phyloP scores from a whole-genome alignment of 2,113 vertebrate genomes.

The Chauna torquata region DNA sequence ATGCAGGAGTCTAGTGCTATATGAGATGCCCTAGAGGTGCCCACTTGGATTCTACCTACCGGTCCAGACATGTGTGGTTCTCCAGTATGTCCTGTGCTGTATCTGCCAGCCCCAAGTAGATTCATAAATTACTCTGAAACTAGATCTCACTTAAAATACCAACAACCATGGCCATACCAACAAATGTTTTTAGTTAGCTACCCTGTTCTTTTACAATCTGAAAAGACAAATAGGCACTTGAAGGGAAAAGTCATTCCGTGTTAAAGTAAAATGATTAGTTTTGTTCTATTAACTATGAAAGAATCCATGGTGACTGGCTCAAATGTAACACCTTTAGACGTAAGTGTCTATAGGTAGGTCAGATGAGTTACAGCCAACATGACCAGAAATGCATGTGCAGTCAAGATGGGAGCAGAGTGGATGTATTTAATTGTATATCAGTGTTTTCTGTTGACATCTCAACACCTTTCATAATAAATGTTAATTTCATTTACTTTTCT shows the following conservation, averaged over 20 bases:
- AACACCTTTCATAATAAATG: background rate
- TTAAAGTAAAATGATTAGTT: background rate
- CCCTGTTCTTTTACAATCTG: background rate
- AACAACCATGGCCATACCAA: background rate
- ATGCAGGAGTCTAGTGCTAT: background rate
- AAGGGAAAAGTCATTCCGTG: background rate
- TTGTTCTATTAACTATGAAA: background rate
- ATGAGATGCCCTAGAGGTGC: background rate
- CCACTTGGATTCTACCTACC: background rate
- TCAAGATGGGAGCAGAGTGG: background rate
- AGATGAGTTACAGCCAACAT: background rate
- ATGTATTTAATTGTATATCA: background rate
- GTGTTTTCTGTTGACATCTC: background rate
- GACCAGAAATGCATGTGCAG: background rate
- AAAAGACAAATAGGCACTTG: background rate
- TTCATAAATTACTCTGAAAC: background rate
- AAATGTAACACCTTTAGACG: background rate
- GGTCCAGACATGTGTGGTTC: background rate
- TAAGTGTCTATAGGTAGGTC: background rate
- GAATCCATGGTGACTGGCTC: background rate
- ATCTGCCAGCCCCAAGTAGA: background rate
- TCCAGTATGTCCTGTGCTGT: background rate
- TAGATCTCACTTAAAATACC: background rate
- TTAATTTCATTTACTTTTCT: background rate
- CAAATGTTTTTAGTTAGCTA: background rate